phyloP scores from a whole-genome alignment of 2,888 invertebrate genomes.

The Galeruca laticollis region DNA sequence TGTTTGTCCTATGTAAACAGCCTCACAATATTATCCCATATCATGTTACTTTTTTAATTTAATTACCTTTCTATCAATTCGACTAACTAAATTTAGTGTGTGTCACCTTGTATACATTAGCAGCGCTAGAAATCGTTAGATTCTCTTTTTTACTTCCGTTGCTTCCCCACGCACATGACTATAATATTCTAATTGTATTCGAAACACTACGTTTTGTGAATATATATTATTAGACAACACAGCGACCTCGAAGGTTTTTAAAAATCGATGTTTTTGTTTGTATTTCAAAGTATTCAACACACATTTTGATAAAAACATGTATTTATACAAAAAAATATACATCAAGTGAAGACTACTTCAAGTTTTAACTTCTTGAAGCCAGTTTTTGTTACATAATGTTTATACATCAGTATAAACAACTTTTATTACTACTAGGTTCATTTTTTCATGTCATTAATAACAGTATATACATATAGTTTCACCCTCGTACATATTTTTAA shows the following conservation, averaged over 20 bases:
- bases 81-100: not conserved
- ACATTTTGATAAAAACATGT: not conserved
- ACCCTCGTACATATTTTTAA: not conserved
- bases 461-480: not conserved
- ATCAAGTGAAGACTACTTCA: too few relatives aligned
- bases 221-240: constrained; percentile 31
- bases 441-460: too few relatives aligned
- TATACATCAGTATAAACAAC: too few relatives aligned
- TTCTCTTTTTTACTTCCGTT: constrained; percentile 45
- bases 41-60: too few relatives aligned
- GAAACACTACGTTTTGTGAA: constrained; percentile 43
- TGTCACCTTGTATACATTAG: constrained; percentile 14
- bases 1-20: too few relatives aligned
- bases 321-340: not conserved
- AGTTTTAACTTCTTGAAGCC: too few relatives aligned
- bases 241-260: not conserved
- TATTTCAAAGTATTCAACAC: not conserved
- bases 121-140: constrained; percentile 41
- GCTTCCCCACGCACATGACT: constrained; percentile 42
- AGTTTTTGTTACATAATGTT: too few relatives aligned
- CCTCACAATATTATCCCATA: too few relatives aligned
- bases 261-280: not conserved
- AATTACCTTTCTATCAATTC: too few relatives aligned
- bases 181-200: constrained; percentile 50
- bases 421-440: too few relatives aligned